Percentiles rank a stretch among this genome's conserved stretches.
phyloP scores from a whole-genome alignment of 2,888 invertebrate species.

The Eupeodes latifasciatus region DNA sequence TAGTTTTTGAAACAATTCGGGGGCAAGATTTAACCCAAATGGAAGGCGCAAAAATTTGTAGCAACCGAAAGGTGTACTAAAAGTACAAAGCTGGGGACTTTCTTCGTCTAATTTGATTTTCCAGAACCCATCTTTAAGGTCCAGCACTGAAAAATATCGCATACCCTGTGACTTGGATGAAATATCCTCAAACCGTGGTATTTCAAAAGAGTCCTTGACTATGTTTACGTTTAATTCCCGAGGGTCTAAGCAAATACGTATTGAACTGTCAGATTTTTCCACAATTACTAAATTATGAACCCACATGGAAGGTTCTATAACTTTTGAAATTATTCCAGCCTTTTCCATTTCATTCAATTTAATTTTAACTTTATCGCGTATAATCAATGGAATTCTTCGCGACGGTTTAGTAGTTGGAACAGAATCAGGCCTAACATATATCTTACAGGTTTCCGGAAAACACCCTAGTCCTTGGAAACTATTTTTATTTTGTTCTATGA shows the following conservation, averaged over 20 bases:
- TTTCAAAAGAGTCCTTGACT: not conserved
- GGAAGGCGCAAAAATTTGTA: too few species aligned
- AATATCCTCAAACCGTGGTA: too few species aligned
- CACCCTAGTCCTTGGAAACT: not conserved
- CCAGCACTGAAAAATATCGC: not conserved
- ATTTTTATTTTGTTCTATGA: not conserved
- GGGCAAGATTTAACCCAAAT: too few species aligned
- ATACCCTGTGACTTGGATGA: not conserved
- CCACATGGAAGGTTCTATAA: not conserved
- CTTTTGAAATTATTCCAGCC: not conserved
- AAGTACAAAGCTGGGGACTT: not conserved
- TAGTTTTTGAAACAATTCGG: too few species aligned
- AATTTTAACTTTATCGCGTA: not conserved
- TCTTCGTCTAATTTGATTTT: not conserved
- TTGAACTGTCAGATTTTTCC: not conserved
- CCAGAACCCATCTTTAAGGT: not conserved
- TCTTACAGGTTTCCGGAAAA: not conserved
- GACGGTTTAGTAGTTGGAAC: not conserved
- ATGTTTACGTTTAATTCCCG: not conserved
- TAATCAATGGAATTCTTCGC: not conserved
- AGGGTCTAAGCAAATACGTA: not conserved
- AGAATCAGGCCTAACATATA: not conserved
- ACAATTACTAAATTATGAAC: slow-evolving; percentile 3
- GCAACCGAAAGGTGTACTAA: not conserved
- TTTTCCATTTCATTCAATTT: not conserved